Evolutionary conservation across 2,797 vertebrate species (phyloP).

Genomic region (Melanotaenia boesemani): DNA sequence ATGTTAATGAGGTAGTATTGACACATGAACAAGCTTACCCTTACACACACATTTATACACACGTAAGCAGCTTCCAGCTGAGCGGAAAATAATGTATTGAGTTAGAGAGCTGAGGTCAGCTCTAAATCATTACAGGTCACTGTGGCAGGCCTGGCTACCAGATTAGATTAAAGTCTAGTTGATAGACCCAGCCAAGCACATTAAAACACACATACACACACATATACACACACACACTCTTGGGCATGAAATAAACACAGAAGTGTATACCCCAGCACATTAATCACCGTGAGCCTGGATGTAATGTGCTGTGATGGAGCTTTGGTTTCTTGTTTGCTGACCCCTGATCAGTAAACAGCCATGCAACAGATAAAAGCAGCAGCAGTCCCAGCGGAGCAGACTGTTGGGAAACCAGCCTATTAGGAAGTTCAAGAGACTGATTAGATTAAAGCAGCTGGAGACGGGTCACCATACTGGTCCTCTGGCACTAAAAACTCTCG

Average conservation of each 20-base stretch:
- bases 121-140: slow-evolving; percentile 81
- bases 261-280: slow-evolving; percentile 66
- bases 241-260: slow-evolving; percentile 64
- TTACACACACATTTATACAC: slow-evolving; percentile 40
- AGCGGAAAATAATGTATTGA: slow-evolving; percentile 69
- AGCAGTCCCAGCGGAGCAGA: slow-evolving; percentile 50
- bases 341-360: slow-evolving; percentile 66
- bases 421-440: slow-evolving; percentile 73
- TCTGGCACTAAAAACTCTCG: slow-evolving; percentile 58
- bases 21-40: slow-evolving; percentile 28
- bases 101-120: slow-evolving; percentile 76
- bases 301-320: slow-evolving; percentile 66
- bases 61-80: slow-evolving; percentile 32
- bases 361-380: slow-evolving; percentile 64
- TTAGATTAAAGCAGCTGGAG: slow-evolving; percentile 67
- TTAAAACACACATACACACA: slow-evolving; percentile 59
- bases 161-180: slow-evolving; percentile 79
- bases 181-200: slow-evolving; percentile 73
- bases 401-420: slow-evolving; percentile 65
- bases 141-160: slow-evolving; percentile 69
- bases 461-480: slow-evolving; percentile 59
- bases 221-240: slow-evolving; percentile 26
- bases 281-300: slow-evolving; percentile 67
- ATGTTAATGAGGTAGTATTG: slow-evolving; percentile 58
- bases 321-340: slow-evolving; percentile 65